Evolutionary conservation across 2,888 invertebrate genomes (phyloP).

Genomic region (Tinea trinotella): DNA sequence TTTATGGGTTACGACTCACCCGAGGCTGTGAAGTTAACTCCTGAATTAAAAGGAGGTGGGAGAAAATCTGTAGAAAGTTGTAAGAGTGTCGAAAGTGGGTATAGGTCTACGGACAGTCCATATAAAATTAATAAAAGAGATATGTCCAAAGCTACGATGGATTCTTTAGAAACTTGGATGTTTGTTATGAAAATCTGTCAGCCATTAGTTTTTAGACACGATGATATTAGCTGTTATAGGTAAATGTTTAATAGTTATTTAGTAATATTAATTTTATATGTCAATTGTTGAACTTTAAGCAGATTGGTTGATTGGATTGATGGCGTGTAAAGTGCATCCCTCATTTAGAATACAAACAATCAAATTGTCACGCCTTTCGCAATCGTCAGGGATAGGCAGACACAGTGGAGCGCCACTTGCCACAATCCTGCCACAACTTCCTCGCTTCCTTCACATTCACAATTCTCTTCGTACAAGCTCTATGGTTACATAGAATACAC

Average conservation of each 20-base stretch:
- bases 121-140: constrained; percentile 27
- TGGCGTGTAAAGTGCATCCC: too few species aligned
- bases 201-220: constrained; percentile 57
- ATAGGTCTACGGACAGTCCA: constrained; percentile 34
- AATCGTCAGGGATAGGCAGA: too few species aligned
- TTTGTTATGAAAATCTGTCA: constrained; percentile 63
- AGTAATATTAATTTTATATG: not conserved
- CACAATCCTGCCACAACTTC: too few species aligned
- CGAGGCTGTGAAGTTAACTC: constrained; percentile 25
- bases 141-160: constrained; percentile 44
- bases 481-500: too few species aligned
- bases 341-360: too few species aligned
- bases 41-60: constrained; percentile 36
- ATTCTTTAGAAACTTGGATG: constrained; percentile 59
- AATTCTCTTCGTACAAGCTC: too few species aligned
- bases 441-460: too few species aligned
- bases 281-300: too few species aligned
- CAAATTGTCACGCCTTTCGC: too few species aligned
- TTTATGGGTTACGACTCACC: constrained; percentile 58
- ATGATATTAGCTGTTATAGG: constrained; percentile 60
- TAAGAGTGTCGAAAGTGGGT: constrained; percentile 39
- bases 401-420: too few species aligned
- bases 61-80: constrained; percentile 25
- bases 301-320: too few species aligned
- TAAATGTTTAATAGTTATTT: constrained; percentile 27